phyloP scores from a whole-genome alignment of 1,140 invertebrate genomes.

The Nasonia vitripennis region DNA sequence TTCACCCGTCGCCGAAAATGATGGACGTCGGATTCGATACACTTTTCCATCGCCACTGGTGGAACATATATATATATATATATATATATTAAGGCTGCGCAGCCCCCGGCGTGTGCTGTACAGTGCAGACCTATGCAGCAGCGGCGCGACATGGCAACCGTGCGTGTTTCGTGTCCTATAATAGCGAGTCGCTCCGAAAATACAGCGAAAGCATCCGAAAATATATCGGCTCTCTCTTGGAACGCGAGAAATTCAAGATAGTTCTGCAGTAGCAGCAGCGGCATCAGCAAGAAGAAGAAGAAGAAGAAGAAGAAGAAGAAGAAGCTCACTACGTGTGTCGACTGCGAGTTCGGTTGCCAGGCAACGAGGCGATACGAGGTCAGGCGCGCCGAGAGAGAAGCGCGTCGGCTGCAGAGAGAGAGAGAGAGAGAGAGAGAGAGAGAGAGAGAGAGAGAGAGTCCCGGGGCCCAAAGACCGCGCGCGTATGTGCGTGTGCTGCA shows the following conservation, averaged over 20 bases:
- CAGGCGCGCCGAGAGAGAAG: conserved; percentile 54
- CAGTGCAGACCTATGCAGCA: no score
- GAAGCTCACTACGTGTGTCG: background rate
- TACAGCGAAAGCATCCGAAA: background rate
- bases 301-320: background rate
- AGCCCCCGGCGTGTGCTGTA: no score
- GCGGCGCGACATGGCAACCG: no score
- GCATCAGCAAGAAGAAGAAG: no score
- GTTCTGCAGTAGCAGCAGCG: background rate
- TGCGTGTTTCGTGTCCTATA: background rate
- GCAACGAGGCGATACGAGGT: conserved; percentile 59
- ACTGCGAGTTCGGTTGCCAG: conserved; percentile 59
- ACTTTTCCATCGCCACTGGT: no score
- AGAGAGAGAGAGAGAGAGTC: conserved; percentile 37
- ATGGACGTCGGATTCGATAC: no score
- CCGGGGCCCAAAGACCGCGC: conserved; percentile 53
- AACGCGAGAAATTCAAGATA: conserved; percentile 7
- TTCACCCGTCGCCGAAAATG: background rate
- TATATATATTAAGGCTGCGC: no score
- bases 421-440: background rate
- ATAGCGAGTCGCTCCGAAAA: background rate
- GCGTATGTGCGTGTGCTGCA: background rate
- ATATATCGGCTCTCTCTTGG: background rate
- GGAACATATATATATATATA: no score
- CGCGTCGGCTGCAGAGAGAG: conserved; percentile 9